Evolutionary conservation across 2,888 invertebrate species (phyloP), one percentile per base, ranked within the genome.

Genomic region (Drosophila bunnanda): DNA sequence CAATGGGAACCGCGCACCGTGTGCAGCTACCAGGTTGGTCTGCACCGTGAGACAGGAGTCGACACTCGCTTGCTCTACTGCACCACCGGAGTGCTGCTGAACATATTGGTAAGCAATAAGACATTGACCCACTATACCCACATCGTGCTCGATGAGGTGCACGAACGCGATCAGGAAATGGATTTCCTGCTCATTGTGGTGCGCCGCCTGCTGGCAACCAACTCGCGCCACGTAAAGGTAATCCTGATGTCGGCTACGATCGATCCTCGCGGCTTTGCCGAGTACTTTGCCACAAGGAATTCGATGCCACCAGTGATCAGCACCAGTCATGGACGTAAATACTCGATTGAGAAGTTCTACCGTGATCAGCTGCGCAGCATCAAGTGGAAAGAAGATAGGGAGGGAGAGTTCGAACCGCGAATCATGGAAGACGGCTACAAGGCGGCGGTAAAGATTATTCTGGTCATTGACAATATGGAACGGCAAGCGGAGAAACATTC

Each of bases 241-340:
- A 94, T 99, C 56, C 93, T 99, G 4, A 99, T 99, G 98, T 98
- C 98, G 0, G 99, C 99, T 0, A 98, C 99, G 2, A 95, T 98
- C 82, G 95, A 98, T 88, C 94, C 95, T 0, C 75, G 77, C 1
- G 65, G 91, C 82, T 91, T 92, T 75, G 73, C 89, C 1, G 88
- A 91, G 1, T 92, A 92, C 71, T 92, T 92, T 72, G 82, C 80
- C 44, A 88, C 89, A 13, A 80, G 76, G 12, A 68, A 73, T 5
- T 71, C 92, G 15, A 92, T 93, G 13, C 94, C 95, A 0, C 95
- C 95, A 0, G 91, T 95, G 15, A 87, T 95, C 75, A 94, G 91
- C 81, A 93, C 94, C 52, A 93, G 91, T 75, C 93, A 92, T 90
- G 93, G 92, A 78, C 93, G 90, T 76, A 92, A 93, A 7, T 96